A percentile compares a stretch with the other conserved stretches of the same genome.
Conservation (phyloP, 1,140 invertebrate species). For the Stegodyphus mimosarum region DNA sequence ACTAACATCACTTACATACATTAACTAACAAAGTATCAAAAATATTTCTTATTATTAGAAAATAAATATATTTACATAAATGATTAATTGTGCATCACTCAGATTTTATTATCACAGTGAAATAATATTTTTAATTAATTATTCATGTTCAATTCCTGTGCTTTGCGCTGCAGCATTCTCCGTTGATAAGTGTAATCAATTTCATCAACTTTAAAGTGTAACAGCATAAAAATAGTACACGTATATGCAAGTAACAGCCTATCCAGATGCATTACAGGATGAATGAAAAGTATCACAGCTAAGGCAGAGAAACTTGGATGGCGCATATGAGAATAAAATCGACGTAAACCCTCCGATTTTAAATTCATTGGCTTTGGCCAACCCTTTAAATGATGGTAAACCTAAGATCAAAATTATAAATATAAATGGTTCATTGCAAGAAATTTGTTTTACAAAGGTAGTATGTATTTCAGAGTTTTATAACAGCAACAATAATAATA, state of each 20-base stretch:
- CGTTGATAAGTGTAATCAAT: slow-evolving; percentile 45
- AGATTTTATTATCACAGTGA: background rate
- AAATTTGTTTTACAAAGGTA: background rate
- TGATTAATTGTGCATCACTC: too few species aligned
- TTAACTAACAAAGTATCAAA: too few species aligned
- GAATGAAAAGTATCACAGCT: slow-evolving; percentile 6
- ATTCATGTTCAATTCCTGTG: slow-evolving; percentile 11
- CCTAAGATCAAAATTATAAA: slow-evolving; percentile 43
- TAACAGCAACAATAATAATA: too few species aligned
- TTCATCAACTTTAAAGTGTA: slow-evolving; percentile 37
- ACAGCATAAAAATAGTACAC: slow-evolving; percentile 11
- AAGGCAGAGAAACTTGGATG: slow-evolving; percentile 55
- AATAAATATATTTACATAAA: too few species aligned
- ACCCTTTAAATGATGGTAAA: slow-evolving; percentile 28
- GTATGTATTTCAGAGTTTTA: too few species aligned
- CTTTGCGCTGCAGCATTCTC: slow-evolving; percentile 38
- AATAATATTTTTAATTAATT: background rate
- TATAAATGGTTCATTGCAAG: background rate
- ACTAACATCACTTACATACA: too few species aligned
- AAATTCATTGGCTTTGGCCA: slow-evolving; percentile 11
- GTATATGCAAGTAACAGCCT: slow-evolving; percentile 22
- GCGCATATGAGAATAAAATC: slow-evolving; percentile 53
- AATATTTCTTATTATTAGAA: too few species aligned
- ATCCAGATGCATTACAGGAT: slow-evolving; percentile 50
- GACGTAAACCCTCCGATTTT: slow-evolving; percentile 26